Evolutionary conservation across 2,888 invertebrate genomes (phyloP).

Genomic region (Sinotaia quadrata): DNA sequence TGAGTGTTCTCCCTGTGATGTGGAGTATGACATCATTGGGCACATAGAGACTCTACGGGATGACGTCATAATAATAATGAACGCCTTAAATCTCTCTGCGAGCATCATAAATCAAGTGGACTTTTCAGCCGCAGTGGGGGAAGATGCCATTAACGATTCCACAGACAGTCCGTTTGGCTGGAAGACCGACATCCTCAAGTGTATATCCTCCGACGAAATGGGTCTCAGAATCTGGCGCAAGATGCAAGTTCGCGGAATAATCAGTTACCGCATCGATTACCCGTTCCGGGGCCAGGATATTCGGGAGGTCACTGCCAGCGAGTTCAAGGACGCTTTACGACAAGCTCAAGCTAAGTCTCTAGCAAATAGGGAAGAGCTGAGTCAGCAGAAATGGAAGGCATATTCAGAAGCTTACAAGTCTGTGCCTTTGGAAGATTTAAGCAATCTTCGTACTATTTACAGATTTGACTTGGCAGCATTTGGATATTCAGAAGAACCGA

Average conservation of each 20-base stretch:
- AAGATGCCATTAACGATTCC: slow-evolving; percentile 32
- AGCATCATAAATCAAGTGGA: background rate
- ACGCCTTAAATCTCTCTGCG: slow-evolving; percentile 22
- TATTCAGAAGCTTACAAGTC: slow-evolving; percentile 21
- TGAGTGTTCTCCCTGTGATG: slow-evolving; percentile 38
- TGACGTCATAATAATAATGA: slow-evolving; percentile 32
- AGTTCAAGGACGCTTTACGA: slow-evolving; percentile 19
- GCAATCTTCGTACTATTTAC: slow-evolving; percentile 12
- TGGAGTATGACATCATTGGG: slow-evolving; percentile 39
- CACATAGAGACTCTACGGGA: slow-evolving; percentile 37
- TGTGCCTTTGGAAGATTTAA: background rate
- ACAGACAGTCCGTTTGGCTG: slow-evolving; percentile 27
- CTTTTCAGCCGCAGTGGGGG: slow-evolving; percentile 5
- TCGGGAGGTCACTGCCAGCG: background rate
- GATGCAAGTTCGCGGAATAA: slow-evolving; percentile 36
- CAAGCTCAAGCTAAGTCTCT: slow-evolving; percentile 10
- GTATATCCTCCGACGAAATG: slow-evolving; percentile 33
- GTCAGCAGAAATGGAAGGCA: slow-evolving; percentile 28
- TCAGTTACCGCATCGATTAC: slow-evolving; percentile 24
- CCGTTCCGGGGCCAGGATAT: slow-evolving; percentile 29
- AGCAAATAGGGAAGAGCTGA: slow-evolving; percentile 10
- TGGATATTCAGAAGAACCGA: slow-evolving; percentile 26
- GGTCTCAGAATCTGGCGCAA: slow-evolving; percentile 36
- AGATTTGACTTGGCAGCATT: slow-evolving; percentile 27
- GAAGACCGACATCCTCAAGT: slow-evolving; percentile 20